Evolutionary conservation across 2,888 invertebrate species (phyloP).

Genomic region (Cryptosula pallasiana): DNA sequence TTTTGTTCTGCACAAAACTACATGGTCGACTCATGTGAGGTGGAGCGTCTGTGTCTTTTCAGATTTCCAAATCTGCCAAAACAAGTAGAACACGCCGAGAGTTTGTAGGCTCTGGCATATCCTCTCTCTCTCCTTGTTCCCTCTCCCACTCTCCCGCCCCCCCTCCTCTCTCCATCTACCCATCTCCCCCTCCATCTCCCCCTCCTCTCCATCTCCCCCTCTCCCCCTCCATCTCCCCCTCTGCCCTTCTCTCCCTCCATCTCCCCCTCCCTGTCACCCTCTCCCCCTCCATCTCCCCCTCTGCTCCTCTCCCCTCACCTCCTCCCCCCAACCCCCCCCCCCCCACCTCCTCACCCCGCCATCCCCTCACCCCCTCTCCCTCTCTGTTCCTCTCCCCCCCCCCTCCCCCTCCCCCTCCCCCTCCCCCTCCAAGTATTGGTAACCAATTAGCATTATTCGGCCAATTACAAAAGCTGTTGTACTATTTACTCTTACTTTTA

Average conservation of each 20-base stretch:
- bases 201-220: neutral
- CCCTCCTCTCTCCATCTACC: neutral
- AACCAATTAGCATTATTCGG: too few species aligned
- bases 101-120: too few species aligned
- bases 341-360: neutral
- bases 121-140: neutral
- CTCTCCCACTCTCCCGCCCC: neutral
- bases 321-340: neutral
- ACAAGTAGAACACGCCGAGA: too few species aligned
- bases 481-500: too few species aligned
- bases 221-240: neutral
- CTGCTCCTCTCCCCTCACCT: neutral
- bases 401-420: neutral
- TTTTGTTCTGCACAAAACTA: too few species aligned
- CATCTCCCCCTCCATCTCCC: neutral
- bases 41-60: too few species aligned
- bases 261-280: neutral
- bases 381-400: neutral
- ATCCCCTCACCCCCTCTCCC: neutral
- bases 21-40: too few species aligned
- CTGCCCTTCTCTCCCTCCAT: neutral
- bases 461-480: too few species aligned
- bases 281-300: neutral
- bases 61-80: too few species aligned
- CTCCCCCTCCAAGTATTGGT: neutral